Evolutionary conservation across 2,797 vertebrate species (phyloP), one percentile per base, ranked within the genome.

Genomic region (Remorina albescens): DNA sequence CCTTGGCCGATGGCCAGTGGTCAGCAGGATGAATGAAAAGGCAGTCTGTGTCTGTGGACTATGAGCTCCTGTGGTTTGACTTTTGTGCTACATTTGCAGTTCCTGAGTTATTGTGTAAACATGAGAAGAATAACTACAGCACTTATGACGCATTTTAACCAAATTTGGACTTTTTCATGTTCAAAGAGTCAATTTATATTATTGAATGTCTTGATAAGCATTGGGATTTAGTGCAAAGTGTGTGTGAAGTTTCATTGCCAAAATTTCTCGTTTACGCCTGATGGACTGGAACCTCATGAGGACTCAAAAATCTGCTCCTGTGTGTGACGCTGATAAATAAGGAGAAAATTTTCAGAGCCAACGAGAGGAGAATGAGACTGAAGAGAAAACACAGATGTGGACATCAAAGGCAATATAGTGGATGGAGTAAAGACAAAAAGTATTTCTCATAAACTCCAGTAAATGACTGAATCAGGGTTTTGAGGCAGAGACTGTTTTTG

Each of bases 51-150:
- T 32, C 66, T 42, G 41, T 11, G 23, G 47, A 44, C n/a, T 23
- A 44, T 8, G 28, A 65, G 50, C 39, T 72, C 8, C 10, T 71
- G 70, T 47, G 53, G 74, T 61, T 63, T 78, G 23, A 34, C 23
- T 36, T 44, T 57, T 79, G 21, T 62, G 80, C 66, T 80, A 23
- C 64, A 71, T 56, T 12, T 58, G 73, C 63, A 67, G 30, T 8
- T 12, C 64, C 8, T 47, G n/a, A 69, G 30, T 26, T 19, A 55
- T 11, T 36, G 12, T 1, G 25, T 42, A 25, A 28, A 63, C 49
- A 11, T 26, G 10, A n/a, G 4, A 56, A 13, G 16, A 55, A 1
- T 8, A 34, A 57, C 19, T 19, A 10, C 2, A 30, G 7, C 9
- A 28, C 36, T 56, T n/a, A 18, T 54, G 23, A 61, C 63, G 36